A percentile compares a stretch with the other conserved stretches of the same genome.
These are phyloP conservation scores for Oreonectes daqikongensis DNA, from an alignment of 2,797 vertebrate genomes.

Conservation along the genomic window DNA sequence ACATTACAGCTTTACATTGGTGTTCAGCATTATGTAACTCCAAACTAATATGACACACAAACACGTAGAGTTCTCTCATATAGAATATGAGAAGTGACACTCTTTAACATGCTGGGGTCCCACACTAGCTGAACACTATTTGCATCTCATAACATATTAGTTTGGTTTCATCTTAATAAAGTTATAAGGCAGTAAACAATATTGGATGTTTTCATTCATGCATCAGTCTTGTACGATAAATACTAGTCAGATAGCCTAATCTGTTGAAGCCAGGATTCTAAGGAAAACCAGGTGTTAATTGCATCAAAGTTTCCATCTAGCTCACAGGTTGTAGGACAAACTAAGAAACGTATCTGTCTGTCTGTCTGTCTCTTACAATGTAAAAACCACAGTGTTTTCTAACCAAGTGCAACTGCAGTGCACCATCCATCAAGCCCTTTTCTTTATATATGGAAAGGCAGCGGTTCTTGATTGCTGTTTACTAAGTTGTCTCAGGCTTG, in stretches of 20 bases:
- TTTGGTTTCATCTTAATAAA: not conserved
- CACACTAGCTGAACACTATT: not conserved
- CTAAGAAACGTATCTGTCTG: not conserved
- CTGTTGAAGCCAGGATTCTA: not conserved
- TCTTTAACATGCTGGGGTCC: not conserved
- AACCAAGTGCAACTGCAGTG: not conserved
- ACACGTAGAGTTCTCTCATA: not conserved
- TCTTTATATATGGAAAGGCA: conserved; percentile 4
- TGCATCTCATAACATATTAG: not conserved
- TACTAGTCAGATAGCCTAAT: not conserved
- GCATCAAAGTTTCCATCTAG: not conserved
- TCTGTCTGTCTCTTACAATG: not conserved
- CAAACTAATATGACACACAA: not conserved
- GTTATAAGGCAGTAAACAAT: not conserved
- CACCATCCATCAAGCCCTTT: not conserved
- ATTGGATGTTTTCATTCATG: not conserved
- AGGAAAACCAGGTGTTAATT: too few species aligned
- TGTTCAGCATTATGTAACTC: not conserved
- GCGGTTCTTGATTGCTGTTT: conserved; percentile 38
- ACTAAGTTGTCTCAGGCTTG: conserved; percentile 34
- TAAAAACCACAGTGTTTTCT: not conserved
- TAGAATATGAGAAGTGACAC: not conserved
- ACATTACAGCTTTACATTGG: not conserved
- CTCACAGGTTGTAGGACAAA: too few species aligned
- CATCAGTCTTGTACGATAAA: not conserved